Base-by-base conservation (phyloP, 2,888 invertebrate species). In the Linnaemya vulpina region DNA sequence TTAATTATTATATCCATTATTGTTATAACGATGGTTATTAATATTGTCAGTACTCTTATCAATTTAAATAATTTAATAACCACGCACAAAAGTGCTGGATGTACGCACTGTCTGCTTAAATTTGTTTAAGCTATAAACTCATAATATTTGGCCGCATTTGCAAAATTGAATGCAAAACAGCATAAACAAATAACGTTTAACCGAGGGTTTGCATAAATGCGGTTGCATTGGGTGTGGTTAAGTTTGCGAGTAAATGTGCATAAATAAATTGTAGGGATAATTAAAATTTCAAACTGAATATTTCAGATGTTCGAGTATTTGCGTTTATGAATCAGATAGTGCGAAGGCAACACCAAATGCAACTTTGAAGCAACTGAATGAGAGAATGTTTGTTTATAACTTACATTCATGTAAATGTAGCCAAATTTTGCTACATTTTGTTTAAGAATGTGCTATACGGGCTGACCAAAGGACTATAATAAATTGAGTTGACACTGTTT, bases 221-320 rank as follows among this genome's bases (percentile, higher is more conserved):
- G 79, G 83, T 83, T 68, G 55, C 77, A 65, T 65, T 68, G 71
- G 67, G 25, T 49, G 46, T 13, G 55, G 65, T 77, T 67, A 62
- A 70, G 63, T 70, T 78, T 75, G 43, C 17, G 35, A 78, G 67
- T 80, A 76, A 83, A 76, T 76, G 51, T 49, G 87, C 89, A 89
- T 90, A 89, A 89, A 89, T 90, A 89, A 88, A 90, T 90, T 89
- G 85, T 88, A 89, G 87, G 89, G 87, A 90, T 89, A 90, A 90
- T 90, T 90, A 90, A 91, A 90, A 88, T 87, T 89, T 88, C 87
- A 88, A 88, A 87, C 84, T 67, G 60, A 68, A 76, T 55, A 75
- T 78, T 62, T 79, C n/a, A 35, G 46, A 62, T 77, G 53, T 49
- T 46, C 43, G 30, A 43, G n/a, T 81, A 80, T 81, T 81, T 71